Evolutionary conservation across 2,888 invertebrate species (phyloP), one percentile per base, ranked within the genome.

Genomic region (Cryptosula pallasiana): DNA sequence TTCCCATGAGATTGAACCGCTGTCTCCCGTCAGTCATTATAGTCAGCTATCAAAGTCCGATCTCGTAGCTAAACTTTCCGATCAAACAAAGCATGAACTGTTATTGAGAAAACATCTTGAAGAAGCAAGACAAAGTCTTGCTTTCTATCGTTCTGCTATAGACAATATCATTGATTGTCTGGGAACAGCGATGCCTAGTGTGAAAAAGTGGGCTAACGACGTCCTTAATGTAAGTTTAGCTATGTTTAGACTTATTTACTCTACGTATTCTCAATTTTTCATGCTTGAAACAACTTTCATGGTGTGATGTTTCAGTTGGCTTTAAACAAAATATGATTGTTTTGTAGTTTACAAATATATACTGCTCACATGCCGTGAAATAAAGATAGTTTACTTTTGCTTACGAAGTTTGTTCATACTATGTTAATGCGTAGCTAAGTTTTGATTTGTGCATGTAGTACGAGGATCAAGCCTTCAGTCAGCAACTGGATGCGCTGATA

Each of bases 81-180:
- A 63, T 27, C 63, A 63, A 34, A 32, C 63, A 25, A 63, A 63
- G 32, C 13, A 63, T 27, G 63, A 63, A 27, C 27, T 63, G 9
- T 27, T 63, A 9, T n/a, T 63, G n/a, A 63, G 63, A 34, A 27
- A 63, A n/a, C 20, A 63, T 5, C n/a, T 63, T 2, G 32, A 63
- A n/a, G 63, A 63, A 32, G 63, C 63, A 9, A 9, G 63, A 32
- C 63, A 63, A 34, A 63, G 63, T 27, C 27, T 63, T 9, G 29
- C 27, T 2, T 63, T 63, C 32, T 63, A 63, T 32, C 63, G 63
- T 32, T 63, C 63, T 13, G 63, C 63, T 1, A 63, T 63, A 32
- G 63, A 63, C 63, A 63, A 63, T n/a, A 63, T 63, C 27, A 63
- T 63, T 34, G 63, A 63, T 63, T 63, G 63, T 32, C 34, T 63